Evolutionary conservation across 2,113 vertebrate species (phyloP).

Genomic region (Ranitomeya variabilis): DNA sequence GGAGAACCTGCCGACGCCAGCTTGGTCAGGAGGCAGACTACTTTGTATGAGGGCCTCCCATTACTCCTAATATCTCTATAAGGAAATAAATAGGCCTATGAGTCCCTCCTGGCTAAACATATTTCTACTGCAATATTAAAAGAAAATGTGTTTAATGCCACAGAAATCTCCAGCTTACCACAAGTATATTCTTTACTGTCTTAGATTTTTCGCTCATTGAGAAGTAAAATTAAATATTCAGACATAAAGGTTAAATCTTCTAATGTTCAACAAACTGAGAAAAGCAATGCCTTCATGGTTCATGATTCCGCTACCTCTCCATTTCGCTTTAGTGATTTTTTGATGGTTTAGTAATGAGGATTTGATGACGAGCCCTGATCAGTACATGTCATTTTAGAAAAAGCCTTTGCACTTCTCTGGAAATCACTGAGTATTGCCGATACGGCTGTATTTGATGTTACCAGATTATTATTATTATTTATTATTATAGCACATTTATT

Average conservation of each 20-base stretch:
- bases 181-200: neutral
- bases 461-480: too few relatives aligned
- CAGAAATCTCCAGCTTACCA: neutral
- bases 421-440: too few relatives aligned
- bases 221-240: neutral
- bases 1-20: too few relatives aligned
- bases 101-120: neutral
- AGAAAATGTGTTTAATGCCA: neutral
- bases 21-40: neutral
- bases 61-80: neutral
- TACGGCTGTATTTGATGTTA: too few relatives aligned
- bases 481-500: too few relatives aligned
- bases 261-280: neutral
- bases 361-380: neutral
- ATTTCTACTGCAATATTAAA: neutral
- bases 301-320: neutral
- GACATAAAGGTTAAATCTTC: neutral
- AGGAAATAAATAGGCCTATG: neutral
- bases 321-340: neutral
- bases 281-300: neutral
- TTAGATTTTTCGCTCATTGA: neutral
- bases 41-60: neutral
- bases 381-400: neutral
- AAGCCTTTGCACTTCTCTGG: neutral
- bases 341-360: neutral